Conservation (phyloP, 2,888 invertebrate genomes). For the Papilio gigon region DNA sequence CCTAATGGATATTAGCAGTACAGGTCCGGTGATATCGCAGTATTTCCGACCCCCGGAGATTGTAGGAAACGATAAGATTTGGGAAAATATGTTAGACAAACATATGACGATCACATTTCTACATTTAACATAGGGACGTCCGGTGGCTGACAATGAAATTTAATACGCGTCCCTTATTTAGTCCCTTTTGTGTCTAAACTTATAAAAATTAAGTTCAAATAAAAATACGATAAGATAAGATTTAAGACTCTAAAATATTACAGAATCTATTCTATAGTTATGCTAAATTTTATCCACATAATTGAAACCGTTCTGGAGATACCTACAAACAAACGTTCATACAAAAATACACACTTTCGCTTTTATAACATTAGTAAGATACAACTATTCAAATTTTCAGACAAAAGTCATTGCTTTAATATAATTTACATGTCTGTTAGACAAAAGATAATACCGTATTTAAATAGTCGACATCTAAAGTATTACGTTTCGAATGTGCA, state of each 20-base stretch:
- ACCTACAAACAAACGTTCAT: too few relatives aligned
- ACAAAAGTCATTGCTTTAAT: neutral
- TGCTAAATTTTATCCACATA: too few relatives aligned
- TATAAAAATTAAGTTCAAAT: too few relatives aligned
- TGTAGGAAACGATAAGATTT: constrained; percentile 28
- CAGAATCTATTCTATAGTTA: too few relatives aligned
- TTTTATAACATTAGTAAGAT: too few relatives aligned
- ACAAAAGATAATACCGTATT: constrained; percentile 31
- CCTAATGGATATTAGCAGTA: constrained; percentile 66
- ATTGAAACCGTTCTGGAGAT: too few relatives aligned
- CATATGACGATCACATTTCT: constrained; percentile 12
- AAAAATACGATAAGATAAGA: too few relatives aligned
- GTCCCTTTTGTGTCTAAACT: too few relatives aligned
- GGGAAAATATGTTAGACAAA: constrained; percentile 14
- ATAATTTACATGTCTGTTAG: constrained; percentile 11
- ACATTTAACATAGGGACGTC: constrained; percentile 14
- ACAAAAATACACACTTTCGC: too few relatives aligned
- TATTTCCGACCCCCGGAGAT: constrained; percentile 48
- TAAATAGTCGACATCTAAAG: constrained; percentile 32
- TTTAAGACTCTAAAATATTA: too few relatives aligned
- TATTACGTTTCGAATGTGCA: constrained; percentile 22
- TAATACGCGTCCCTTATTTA: neutral
- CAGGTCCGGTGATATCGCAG: constrained; percentile 64
- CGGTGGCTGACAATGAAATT: neutral
- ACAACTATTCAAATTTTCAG: neutral